Conservation (phyloP, 2,888 invertebrate genomes). For the Sarcophaga carnaria region DNA sequence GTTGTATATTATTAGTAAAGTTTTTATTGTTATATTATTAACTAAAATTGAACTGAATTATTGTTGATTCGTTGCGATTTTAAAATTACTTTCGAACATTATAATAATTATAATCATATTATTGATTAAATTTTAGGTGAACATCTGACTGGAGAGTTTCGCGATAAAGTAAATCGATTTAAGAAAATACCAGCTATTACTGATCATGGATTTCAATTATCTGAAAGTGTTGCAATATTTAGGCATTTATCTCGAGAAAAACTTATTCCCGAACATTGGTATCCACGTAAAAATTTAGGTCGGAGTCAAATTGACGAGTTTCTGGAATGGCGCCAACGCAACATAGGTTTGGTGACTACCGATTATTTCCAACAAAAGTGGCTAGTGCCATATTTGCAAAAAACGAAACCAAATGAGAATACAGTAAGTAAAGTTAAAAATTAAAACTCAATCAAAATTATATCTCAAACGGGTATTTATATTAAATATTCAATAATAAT, state of each 20-base stretch:
- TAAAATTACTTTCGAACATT: too few species aligned
- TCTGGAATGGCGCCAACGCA: slow-evolving; percentile 88
- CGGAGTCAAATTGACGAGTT: slow-evolving; percentile 88
- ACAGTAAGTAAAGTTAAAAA: slow-evolving; percentile 75
- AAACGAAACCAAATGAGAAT: slow-evolving; percentile 81
- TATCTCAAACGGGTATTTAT: not conserved
- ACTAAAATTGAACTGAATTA: too few species aligned
- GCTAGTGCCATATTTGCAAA: slow-evolving; percentile 83
- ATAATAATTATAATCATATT: too few species aligned
- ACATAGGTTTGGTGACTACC: slow-evolving; percentile 84
- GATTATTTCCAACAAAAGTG: slow-evolving; percentile 84
- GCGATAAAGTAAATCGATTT: slow-evolving; percentile 84
- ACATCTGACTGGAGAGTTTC: slow-evolving; percentile 85
- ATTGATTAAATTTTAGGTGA: slow-evolving; percentile 82
- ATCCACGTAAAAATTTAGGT: slow-evolving; percentile 84
- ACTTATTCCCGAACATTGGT: slow-evolving; percentile 85
- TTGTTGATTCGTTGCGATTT: too few species aligned
- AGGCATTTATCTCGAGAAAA: slow-evolving; percentile 85
- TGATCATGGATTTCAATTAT: slow-evolving; percentile 86
- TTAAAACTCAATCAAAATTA: not conserved
- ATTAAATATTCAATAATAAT: too few species aligned
- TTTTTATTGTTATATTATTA: too few species aligned
- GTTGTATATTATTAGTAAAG: too few species aligned
- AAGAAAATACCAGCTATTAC: slow-evolving; percentile 86
- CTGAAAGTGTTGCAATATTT: slow-evolving; percentile 87